Percentiles rank a stretch among this genome's conserved stretches.
These are phyloP conservation scores for Drosophila virilis DNA, from an alignment of 1,140 invertebrate species.

Conservation along the genomic window DNA sequence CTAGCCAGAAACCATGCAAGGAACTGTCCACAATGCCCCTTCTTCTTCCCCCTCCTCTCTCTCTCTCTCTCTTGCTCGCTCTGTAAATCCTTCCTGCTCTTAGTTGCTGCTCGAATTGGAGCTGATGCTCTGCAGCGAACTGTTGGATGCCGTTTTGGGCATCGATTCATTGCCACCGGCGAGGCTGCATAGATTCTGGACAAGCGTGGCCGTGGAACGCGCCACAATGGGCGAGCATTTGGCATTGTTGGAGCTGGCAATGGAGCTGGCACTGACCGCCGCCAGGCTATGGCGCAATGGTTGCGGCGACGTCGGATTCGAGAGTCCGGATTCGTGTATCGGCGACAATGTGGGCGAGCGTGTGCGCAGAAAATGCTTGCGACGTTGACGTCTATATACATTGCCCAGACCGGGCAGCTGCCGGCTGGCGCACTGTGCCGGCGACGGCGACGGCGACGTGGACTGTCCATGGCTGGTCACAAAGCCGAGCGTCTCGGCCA, in stretches of 20 bases:
- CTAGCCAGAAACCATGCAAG: conserved; percentile 61
- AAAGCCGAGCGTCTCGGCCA: conserved; percentile 85
- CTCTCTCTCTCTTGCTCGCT: conserved; percentile 1
- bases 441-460: conserved; percentile 13
- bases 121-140: conserved; percentile 74
- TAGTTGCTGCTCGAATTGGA: conserved; percentile 77
- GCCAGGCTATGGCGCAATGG: conserved; percentile 75
- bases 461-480: conserved; percentile 46
- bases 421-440: conserved; percentile 39
- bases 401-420: conserved; percentile 60
- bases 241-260: conserved; percentile 55
- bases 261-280: conserved; percentile 43
- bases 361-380: conserved; percentile 85
- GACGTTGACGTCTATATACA: conserved; percentile 78
- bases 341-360: conserved; percentile 88
- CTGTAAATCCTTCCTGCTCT: neutral
- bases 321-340: conserved; percentile 90
- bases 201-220: conserved; percentile 52
- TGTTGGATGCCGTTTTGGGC: conserved; percentile 70
- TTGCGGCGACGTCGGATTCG: conserved; percentile 89
- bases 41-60: neutral
- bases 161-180: conserved; percentile 49
- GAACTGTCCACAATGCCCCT: conserved; percentile 34
- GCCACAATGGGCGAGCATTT: conserved; percentile 56
- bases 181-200: conserved; percentile 64